phyloP scores from a whole-genome alignment of 2,113 vertebrate genomes.

The Synchiropus splendidus region DNA sequence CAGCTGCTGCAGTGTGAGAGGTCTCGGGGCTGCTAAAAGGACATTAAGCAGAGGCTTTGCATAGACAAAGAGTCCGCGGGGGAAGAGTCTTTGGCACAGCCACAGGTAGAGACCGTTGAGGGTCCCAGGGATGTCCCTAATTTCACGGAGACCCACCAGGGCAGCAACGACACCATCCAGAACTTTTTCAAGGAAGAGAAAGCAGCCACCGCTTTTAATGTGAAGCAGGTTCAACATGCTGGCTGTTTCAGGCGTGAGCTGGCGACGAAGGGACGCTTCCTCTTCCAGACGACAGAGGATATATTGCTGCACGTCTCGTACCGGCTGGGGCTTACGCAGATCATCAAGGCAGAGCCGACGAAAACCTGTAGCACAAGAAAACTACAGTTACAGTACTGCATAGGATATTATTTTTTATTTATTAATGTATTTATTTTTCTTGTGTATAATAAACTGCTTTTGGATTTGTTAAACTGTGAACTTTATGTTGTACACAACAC shows the following conservation, averaged over 20 bases:
- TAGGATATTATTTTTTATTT: no score
- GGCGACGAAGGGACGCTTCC: slow-evolving; percentile 62
- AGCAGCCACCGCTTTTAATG: slow-evolving; percentile 76
- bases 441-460: no score
- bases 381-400: background rate
- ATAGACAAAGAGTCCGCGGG: slow-evolving; percentile 55
- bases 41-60: slow-evolving; percentile 65
- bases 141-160: slow-evolving; percentile 64
- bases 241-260: slow-evolving; percentile 69
- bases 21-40: slow-evolving; percentile 59
- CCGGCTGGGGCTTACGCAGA: slow-evolving; percentile 62
- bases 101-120: slow-evolving; percentile 76
- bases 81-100: slow-evolving; percentile 76
- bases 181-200: slow-evolving; percentile 73
- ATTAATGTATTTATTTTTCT: no score
- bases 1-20: slow-evolving; percentile 54
- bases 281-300: slow-evolving; percentile 70
- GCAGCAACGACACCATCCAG: slow-evolving; percentile 66
- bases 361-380: slow-evolving; percentile 59
- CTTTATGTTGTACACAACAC: no score
- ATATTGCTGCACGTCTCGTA: slow-evolving; percentile 74
- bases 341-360: slow-evolving; percentile 69
- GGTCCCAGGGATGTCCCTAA: slow-evolving; percentile 74
- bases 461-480: no score
- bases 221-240: slow-evolving; percentile 76